phyloP scores from a whole-genome alignment of 2,113 vertebrate species.

The Puffinus mauretanicus region DNA sequence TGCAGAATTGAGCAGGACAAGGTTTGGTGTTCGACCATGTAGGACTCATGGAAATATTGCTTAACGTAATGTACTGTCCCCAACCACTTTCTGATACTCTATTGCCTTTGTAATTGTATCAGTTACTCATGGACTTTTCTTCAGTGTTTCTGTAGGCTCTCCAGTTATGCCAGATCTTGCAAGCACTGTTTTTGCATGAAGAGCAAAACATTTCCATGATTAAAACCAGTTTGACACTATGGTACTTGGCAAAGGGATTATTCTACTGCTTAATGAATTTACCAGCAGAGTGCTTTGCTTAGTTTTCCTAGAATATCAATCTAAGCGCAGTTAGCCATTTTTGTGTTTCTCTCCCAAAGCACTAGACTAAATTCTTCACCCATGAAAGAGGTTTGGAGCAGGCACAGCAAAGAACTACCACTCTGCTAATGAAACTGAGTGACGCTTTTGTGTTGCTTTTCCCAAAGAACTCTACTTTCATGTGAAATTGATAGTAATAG shows the following conservation, averaged over 20 bases:
- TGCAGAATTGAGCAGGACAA: background rate
- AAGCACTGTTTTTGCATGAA: background rate
- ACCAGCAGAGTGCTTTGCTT: background rate
- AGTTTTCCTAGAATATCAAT: constrained; percentile 39
- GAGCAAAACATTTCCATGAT: constrained; percentile 1
- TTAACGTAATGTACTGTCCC: background rate
- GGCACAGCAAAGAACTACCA: background rate
- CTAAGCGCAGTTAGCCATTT: constrained; percentile 15
- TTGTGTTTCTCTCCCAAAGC: background rate
- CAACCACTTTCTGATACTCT: background rate
- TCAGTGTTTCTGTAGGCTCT: background rate
- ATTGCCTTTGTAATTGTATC: background rate
- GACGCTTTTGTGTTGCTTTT: background rate
- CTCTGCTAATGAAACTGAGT: background rate
- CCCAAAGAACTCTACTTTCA: background rate
- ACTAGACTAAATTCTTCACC: background rate
- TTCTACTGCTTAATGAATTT: constrained; percentile 22
- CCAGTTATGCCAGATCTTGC: background rate
- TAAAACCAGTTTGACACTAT: background rate
- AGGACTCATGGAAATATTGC: background rate
- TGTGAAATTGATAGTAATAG: background rate
- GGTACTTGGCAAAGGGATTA: background rate
- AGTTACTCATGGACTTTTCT: background rate
- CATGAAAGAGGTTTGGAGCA: background rate
- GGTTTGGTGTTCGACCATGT: background rate